A percentile compares a stretch with the other conserved stretches of the same genome.
phyloP scores from a whole-genome alignment of 2,797 vertebrate genomes.

The Serranus cabrilla region DNA sequence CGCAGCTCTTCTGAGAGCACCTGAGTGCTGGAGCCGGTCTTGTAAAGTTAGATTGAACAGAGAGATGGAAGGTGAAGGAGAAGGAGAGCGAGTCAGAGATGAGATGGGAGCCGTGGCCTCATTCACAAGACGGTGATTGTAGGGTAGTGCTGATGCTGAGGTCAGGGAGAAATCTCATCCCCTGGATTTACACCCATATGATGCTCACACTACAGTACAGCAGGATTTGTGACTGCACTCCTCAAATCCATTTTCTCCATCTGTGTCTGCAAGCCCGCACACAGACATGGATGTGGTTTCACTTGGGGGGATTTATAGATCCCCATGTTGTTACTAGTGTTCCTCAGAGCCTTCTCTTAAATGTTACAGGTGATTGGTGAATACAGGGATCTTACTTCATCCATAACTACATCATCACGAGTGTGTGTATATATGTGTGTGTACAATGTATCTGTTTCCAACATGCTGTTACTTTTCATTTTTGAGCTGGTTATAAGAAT shows the following conservation, averaged over 20 bases:
- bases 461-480: too few species aligned
- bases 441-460: too few species aligned
- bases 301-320: slow-evolving; percentile 16
- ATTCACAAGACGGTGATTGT: slow-evolving; percentile 49
- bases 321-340: not conserved
- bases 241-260: slow-evolving; percentile 46
- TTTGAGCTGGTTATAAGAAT: too few species aligned
- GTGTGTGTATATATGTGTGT: too few species aligned
- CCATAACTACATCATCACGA: not conserved
- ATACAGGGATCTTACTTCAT: not conserved
- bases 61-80: slow-evolving; percentile 46
- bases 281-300: slow-evolving; percentile 8
- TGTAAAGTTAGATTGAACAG: slow-evolving; percentile 48
- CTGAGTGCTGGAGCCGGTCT: slow-evolving; percentile 29
- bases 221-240: slow-evolving; percentile 47
- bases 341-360: slow-evolving; percentile 5
- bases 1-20: slow-evolving; percentile 42
- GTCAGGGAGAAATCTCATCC: slow-evolving; percentile 57
- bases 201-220: not conserved
- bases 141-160: slow-evolving; percentile 56
- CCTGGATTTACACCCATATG: slow-evolving; percentile 55
- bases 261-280: slow-evolving; percentile 10
- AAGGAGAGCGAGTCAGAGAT: slow-evolving; percentile 27
- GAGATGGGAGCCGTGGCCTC: slow-evolving; percentile 42
- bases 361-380: not conserved